phyloP scores from a whole-genome alignment of 2,797 vertebrate genomes.

The Cryptoblepharus egeriae region DNA sequence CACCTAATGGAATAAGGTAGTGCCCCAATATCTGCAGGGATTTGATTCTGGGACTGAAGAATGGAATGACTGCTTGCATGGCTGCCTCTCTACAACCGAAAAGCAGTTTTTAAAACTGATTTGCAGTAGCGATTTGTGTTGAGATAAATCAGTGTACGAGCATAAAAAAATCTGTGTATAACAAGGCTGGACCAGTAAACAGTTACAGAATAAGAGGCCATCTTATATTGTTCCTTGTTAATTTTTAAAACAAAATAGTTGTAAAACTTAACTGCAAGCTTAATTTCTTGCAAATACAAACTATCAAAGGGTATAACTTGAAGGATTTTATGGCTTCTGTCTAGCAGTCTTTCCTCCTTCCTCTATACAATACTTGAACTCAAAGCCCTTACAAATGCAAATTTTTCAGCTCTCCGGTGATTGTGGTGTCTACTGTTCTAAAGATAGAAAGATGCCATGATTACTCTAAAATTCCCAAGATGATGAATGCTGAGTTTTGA shows the following conservation, averaged over 20 bases:
- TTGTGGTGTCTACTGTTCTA: constrained; percentile 17
- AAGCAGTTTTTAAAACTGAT: too few relatives aligned
- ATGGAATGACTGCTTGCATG: too few relatives aligned
- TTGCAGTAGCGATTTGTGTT: too few relatives aligned
- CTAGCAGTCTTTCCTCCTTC: background rate
- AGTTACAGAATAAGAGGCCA: constrained; percentile 1
- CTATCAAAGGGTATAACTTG: background rate
- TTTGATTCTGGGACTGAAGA: too few relatives aligned
- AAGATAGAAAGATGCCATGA: constrained; percentile 2
- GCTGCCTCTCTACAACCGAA: too few relatives aligned
- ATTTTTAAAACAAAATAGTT: constrained; percentile 35
- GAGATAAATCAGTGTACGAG: too few relatives aligned
- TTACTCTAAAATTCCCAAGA: constrained; percentile 13
- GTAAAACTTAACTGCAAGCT: background rate
- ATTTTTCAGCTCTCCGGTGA: background rate
- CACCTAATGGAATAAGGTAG: too few relatives aligned
- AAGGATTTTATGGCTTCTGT: background rate
- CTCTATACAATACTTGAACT: background rate
- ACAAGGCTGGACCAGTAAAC: too few relatives aligned
- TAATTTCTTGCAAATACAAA: constrained; percentile 24
- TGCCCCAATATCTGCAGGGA: too few relatives aligned
- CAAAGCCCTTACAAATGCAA: background rate
- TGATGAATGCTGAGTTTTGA: constrained; percentile 28
- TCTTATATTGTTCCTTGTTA: constrained; percentile 1
- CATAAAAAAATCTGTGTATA: too few relatives aligned